phyloP scores from a whole-genome alignment of 2,888 invertebrate species.

The Graphium colonna region DNA sequence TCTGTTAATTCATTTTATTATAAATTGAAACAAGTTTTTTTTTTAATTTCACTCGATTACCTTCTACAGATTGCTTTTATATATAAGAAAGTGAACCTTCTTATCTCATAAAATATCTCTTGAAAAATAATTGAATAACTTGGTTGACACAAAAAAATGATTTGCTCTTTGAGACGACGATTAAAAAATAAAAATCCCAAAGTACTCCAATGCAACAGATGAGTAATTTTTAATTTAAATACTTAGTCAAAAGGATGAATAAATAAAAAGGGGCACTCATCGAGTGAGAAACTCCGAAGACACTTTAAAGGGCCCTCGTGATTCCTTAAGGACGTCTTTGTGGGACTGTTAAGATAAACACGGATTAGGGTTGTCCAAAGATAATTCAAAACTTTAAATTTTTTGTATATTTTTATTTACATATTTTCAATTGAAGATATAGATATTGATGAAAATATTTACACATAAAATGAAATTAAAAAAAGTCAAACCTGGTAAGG shows the following conservation, averaged over 20 bases:
- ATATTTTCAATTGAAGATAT: too few relatives aligned
- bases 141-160: background rate
- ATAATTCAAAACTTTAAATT: background rate
- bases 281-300: slow-evolving; percentile 29
- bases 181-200: background rate
- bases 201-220: background rate
- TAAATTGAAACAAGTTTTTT: too few relatives aligned
- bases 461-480: too few relatives aligned
- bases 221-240: background rate
- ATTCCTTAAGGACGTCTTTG: slow-evolving; percentile 32
- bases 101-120: too few relatives aligned
- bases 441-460: too few relatives aligned
- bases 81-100: too few relatives aligned
- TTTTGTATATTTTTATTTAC: background rate
- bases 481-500: too few relatives aligned
- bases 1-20: too few relatives aligned
- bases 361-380: slow-evolving; percentile 42
- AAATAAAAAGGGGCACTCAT: slow-evolving; percentile 24
- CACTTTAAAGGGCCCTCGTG: slow-evolving; percentile 20
- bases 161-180: too few relatives aligned
- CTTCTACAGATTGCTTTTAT: too few relatives aligned
- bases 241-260: slow-evolving; percentile 16
- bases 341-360: slow-evolving; percentile 40
- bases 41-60: too few relatives aligned
- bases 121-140: background rate